Conservation (phyloP, 2,797 vertebrate genomes). For the Esox lucius region DNA sequence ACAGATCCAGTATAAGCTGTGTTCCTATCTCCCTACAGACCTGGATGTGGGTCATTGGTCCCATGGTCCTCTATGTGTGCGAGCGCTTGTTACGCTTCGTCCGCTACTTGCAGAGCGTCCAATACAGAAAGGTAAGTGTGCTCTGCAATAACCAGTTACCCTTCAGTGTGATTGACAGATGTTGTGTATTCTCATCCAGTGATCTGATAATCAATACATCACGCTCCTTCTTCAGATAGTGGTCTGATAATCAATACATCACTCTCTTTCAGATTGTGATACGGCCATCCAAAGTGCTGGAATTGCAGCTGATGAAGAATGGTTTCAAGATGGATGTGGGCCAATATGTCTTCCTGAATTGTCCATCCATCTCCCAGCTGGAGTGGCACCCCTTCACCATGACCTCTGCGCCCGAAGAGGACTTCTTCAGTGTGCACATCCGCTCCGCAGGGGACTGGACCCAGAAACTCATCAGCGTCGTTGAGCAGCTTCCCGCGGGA, state of each 20-base stretch:
- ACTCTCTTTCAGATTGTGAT: slow-evolving; percentile 79
- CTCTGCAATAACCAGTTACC: background rate
- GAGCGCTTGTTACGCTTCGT: slow-evolving; percentile 85
- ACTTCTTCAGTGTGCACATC: slow-evolving; percentile 88
- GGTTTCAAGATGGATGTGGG: slow-evolving; percentile 92
- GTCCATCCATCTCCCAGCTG: slow-evolving; percentile 81
- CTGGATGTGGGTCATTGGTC: slow-evolving; percentile 88
- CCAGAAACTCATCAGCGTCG: slow-evolving; percentile 76
- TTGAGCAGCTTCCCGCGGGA: slow-evolving; percentile 72
- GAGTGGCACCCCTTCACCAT: slow-evolving; percentile 96
- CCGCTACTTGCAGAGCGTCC: slow-evolving; percentile 80
- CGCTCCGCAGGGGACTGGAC: slow-evolving; percentile 88
- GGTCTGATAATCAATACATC: too few relatives aligned
- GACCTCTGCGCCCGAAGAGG: slow-evolving; percentile 90
- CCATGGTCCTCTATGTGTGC: slow-evolving; percentile 83
- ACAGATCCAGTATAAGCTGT: background rate
- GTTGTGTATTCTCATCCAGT: background rate
- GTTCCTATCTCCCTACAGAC: slow-evolving; percentile 71
- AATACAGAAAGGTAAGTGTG: slow-evolving; percentile 82
- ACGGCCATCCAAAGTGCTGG: slow-evolving; percentile 87
- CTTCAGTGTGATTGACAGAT: background rate
- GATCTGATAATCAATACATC: too few relatives aligned
- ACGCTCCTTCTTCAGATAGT: too few relatives aligned
- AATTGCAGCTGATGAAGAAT: slow-evolving; percentile 87
- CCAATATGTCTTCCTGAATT: slow-evolving; percentile 92